Base-by-base conservation (phyloP, 2,888 invertebrate species). In the Stenichneumon culpator region DNA sequence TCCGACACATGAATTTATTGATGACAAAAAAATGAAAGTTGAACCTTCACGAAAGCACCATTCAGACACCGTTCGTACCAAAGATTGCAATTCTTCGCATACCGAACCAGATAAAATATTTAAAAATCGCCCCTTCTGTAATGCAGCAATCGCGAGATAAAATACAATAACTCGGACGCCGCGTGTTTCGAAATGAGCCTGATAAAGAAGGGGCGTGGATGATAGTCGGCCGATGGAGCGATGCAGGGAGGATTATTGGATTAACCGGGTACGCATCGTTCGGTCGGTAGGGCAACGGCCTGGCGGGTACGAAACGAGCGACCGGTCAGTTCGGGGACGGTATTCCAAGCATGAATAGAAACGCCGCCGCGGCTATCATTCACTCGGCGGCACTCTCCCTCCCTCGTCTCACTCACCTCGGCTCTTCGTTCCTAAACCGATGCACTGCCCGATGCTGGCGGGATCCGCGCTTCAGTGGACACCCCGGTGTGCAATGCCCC, bases 251-350 rank as follows among this genome's bases (percentile, higher is more conserved):
- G 85, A 82, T 85, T 91, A 93, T 92, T 90, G 90, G 91, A 92
- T 93, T 92, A 93, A 90, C 89, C 90, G 89, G 87, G 60, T 89
- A 89, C 90, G 79, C 75, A 67, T 82, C 85, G 82, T 67, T 82
- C 79, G 81, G 32, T 44, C 36, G 73, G 79, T 68, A 63, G 72
- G 70, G 82, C 70, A 75, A 79, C 75, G 79, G 82, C 68, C 75
- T 60, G 79, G n/a, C 50, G 50, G 54, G 65, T 47, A 22, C 25
- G 47, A 32, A 54, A 79, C 67, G 79, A 82, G 70, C 44, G 78
- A 74, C 70, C 69, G 79, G 69, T 70, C 69, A 77, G 75, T 74
- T 79, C 63, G 72, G 75, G 65, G 69, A 50, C 72, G 81, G 60
- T 81, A 75, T 73, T 82, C 67, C 79, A 73, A 82, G 85, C 85